These are phyloP conservation scores for Alloplasta piceator DNA, from an alignment of 2,888 invertebrate genomes.

Conservation along the genomic window DNA sequence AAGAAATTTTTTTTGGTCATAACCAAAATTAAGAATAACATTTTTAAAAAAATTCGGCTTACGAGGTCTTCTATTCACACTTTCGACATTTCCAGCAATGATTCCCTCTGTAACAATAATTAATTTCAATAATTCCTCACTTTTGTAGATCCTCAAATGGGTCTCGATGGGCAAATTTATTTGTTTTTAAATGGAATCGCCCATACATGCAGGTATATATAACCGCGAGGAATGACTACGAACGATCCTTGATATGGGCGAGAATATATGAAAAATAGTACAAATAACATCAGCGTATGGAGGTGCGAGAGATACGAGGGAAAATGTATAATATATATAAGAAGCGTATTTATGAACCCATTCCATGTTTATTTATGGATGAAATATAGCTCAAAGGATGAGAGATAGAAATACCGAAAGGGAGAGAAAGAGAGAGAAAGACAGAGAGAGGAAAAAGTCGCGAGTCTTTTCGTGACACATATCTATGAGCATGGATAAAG, in stretches of 20 bases:
- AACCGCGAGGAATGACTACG: conserved; percentile 16
- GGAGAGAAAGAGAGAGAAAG: neutral
- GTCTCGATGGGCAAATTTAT: neutral
- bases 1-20: too few relatives aligned
- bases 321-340: conserved; percentile 29
- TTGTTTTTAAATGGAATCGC: neutral
- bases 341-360: conserved; percentile 40
- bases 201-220: neutral
- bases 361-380: conserved; percentile 46
- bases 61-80: too few relatives aligned
- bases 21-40: too few relatives aligned
- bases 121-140: too few relatives aligned
- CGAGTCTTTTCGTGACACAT: neutral
- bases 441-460: conserved; percentile 3
- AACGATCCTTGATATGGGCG: conserved; percentile 11
- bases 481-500: neutral
- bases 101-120: too few relatives aligned
- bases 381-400: neutral
- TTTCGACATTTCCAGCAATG: too few relatives aligned
- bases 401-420: neutral
- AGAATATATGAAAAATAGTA: conserved; percentile 37
- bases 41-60: too few relatives aligned
- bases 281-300: conserved; percentile 31
- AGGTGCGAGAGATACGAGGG: conserved; percentile 22
- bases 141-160: too few relatives aligned